Base-by-base conservation (phyloP, 2,113 vertebrate genomes). In the Callaeas wilsoni region DNA sequence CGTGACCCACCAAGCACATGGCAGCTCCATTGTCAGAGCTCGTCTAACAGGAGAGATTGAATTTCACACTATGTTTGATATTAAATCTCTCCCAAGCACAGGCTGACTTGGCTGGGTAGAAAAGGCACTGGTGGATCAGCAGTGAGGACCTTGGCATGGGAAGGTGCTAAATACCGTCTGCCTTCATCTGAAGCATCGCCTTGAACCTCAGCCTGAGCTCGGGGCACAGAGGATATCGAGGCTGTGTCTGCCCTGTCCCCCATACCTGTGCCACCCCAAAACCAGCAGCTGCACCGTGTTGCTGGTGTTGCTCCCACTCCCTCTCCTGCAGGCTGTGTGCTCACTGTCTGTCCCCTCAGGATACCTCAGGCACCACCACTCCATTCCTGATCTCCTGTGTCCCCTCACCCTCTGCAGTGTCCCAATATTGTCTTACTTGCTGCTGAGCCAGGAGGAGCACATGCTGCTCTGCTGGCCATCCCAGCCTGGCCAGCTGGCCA, bases 1-100 rank as follows among this genome's bases (percentile, higher is more conserved):
- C 97, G 82, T 88, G 94, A 96, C 91, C 94, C 88, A 95, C 86
- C 85, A 92, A 97, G 88, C 95, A 96, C 97, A 97, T 89, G 94
- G 95, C 93, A 96, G 87, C 63, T 96, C 94, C 88, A 97, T 96
- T 97, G 93, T 97, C 96, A 96, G 88, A 93, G 94, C 70, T 91
- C 53, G 19, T 91, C 89, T 97, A 89, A 96, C 94, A 96, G 94
- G 87, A 96, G 90, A 96, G 94, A 93, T 97, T 97, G 96, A 92
- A 95, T 98, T 97, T 97, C 97, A 97, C 94, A 93, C 93, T 44
- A 65, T 1, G 78, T 94, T 96, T 96, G 89, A 95, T 96, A 97
- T 89, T 95, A 96, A 96, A 95, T 93, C 93, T 93, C 93, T 96
- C 94, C 77, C 92, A 82, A 90, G 87, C 83, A 59, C 94, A 91